A percentile compares a stretch with the other conserved stretches of the same genome.
Conservation (phyloP, 2,888 invertebrate species). For the Chalcosyrphus nemorum region DNA sequence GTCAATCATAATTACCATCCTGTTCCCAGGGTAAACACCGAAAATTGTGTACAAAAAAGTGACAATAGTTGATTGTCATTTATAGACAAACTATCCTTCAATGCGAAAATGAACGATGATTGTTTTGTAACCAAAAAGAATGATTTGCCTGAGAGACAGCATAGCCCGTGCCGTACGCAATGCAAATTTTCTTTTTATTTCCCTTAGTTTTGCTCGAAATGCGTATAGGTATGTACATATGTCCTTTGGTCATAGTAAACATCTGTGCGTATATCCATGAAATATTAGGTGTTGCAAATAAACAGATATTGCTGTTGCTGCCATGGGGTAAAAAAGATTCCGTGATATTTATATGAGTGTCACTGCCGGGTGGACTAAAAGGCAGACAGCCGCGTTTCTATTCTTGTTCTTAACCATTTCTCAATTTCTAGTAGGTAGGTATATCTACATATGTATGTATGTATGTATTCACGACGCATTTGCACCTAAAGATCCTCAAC, state of each 20-base stretch:
- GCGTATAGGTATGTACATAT: slow-evolving; percentile 30
- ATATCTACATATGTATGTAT: no score
- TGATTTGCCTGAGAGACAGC: slow-evolving; percentile 24
- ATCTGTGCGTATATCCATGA: slow-evolving; percentile 51
- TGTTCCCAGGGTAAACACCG: slow-evolving; percentile 31
- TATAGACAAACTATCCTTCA: slow-evolving; percentile 8
- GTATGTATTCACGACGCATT: no score
- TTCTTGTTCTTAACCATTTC: slow-evolving; percentile 2
- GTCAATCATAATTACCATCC: slow-evolving; percentile 68
- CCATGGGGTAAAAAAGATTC: slow-evolving; percentile 22
- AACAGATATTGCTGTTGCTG: slow-evolving; percentile 9
- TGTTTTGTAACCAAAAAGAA: slow-evolving; percentile 42
- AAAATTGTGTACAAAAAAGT: slow-evolving; percentile 22
- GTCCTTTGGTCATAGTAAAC: slow-evolving; percentile 40
- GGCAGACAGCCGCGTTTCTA: neutral
- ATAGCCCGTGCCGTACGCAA: slow-evolving; percentile 34
- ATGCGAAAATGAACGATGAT: slow-evolving; percentile 46
- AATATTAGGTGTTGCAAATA: slow-evolving; percentile 45
- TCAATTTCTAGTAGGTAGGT: slow-evolving; percentile 3
- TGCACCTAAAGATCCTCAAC: slow-evolving; percentile 6
- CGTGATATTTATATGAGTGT: slow-evolving; percentile 10
- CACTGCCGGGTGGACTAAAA: slow-evolving; percentile 43
- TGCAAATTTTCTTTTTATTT: slow-evolving; percentile 58
- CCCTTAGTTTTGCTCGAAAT: slow-evolving; percentile 4
- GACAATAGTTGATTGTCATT: slow-evolving; percentile 37